Percentiles rank a stretch among this genome's conserved stretches.
Conservation (phyloP, 2,888 invertebrate species). For the Parasteatoda lunata region DNA sequence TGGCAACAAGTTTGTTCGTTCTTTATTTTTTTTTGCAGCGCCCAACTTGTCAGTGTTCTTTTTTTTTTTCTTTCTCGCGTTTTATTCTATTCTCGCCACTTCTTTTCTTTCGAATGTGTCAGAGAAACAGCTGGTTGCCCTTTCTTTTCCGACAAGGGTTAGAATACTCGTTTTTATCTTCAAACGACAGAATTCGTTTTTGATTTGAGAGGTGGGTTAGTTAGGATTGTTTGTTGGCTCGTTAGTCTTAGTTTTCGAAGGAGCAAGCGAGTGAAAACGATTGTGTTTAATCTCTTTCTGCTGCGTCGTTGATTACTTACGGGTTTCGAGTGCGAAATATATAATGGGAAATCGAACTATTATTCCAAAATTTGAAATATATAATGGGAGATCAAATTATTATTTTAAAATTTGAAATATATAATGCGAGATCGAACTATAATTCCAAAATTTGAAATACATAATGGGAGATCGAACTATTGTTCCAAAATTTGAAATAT, state of each 20-base stretch:
- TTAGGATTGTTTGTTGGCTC: not conserved
- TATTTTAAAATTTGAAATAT: too few relatives aligned
- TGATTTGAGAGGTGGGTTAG: conserved; percentile 44
- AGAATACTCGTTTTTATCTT: conserved; percentile 54
- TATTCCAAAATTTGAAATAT: too few relatives aligned
- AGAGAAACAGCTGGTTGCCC: conserved; percentile 61
- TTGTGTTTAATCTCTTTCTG: too few relatives aligned
- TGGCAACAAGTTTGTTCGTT: conserved; percentile 59
- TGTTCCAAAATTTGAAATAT: too few relatives aligned
- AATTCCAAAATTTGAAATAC: too few relatives aligned
- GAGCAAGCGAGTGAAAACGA: not conserved
- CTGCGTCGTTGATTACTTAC: too few relatives aligned
- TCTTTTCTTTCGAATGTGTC: conserved; percentile 50
- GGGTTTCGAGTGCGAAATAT: too few relatives aligned
- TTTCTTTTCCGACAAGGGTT: conserved; percentile 40
- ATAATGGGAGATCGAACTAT: too few relatives aligned
- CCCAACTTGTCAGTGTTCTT: not conserved
- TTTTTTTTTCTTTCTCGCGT: conserved; percentile 21
- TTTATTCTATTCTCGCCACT: conserved; percentile 38
- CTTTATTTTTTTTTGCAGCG: not conserved
- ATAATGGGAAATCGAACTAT: too few relatives aligned
- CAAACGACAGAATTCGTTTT: conserved; percentile 63
- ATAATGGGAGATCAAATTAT: too few relatives aligned
- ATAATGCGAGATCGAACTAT: too few relatives aligned
- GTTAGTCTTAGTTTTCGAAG: not conserved